These are phyloP conservation scores for Centropyge bicolor DNA, from an alignment of 2,797 vertebrate species.

Conservation along the genomic window DNA sequence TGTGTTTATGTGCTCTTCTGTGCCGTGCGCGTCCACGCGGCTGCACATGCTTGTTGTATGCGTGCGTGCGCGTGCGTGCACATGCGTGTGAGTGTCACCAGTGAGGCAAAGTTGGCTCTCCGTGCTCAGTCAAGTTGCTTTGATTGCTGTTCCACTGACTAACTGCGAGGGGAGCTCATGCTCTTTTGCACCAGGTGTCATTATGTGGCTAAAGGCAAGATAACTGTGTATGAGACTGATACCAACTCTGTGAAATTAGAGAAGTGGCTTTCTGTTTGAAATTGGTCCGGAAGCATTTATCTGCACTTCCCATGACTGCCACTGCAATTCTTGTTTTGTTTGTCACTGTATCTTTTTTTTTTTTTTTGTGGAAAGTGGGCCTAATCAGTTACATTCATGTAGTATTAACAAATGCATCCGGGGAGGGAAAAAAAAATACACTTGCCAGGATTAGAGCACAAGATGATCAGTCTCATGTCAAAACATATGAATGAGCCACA, in stretches of 20 bases:
- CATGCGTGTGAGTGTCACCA: constrained; percentile 46
- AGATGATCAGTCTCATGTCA: not conserved
- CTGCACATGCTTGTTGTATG: constrained; percentile 40
- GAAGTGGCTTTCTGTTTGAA: constrained; percentile 71
- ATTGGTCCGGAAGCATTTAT: constrained; percentile 66
- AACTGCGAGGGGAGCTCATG: constrained; percentile 88
- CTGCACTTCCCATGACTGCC: constrained; percentile 49
- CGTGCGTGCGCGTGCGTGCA: not conserved
- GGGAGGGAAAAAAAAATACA: not conserved
- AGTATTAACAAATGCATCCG: not conserved
- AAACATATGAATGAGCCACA: constrained; percentile 3
- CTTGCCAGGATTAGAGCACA: constrained; percentile 10
- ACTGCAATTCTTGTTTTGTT: constrained; percentile 51
- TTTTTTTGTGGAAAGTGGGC: constrained; percentile 10
- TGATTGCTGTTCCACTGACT: constrained; percentile 74
- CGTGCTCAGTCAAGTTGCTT: constrained; percentile 72
- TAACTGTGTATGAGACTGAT: constrained; percentile 77
- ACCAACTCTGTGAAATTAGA: constrained; percentile 78
- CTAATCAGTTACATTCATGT: constrained; percentile 19
- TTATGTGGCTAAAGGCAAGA: constrained; percentile 75
- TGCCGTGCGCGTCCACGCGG: too few relatives aligned
- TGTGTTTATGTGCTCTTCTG: constrained; percentile 19
- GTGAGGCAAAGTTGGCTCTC: constrained; percentile 76
- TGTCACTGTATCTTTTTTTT: constrained; percentile 41
- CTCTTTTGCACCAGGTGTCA: constrained; percentile 82